Evolutionary conservation across 2,888 invertebrate genomes (phyloP).

Genomic region (Napeogenes sylphis): DNA sequence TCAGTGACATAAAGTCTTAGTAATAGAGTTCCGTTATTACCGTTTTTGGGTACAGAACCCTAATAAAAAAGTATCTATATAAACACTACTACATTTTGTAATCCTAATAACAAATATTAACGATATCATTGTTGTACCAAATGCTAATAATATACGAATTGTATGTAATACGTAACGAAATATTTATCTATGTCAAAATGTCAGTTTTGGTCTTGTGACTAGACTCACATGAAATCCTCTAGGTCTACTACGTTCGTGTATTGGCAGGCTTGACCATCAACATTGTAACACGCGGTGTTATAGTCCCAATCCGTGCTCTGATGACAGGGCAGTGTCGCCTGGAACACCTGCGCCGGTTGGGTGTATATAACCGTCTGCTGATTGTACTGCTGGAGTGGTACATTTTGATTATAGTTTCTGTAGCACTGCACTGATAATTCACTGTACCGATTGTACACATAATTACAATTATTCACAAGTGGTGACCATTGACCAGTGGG

Average conservation of each 20-base stretch:
- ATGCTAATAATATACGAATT: too few species aligned
- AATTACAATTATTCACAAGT: constrained; percentile 41
- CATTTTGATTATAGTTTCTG: constrained; percentile 41
- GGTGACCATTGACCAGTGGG: constrained; percentile 56
- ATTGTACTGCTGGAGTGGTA: constrained; percentile 32
- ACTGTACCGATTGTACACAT: constrained; percentile 42
- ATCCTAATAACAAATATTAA: too few species aligned
- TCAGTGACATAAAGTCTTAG: too few species aligned
- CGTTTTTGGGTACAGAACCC: too few species aligned
- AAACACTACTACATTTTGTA: too few species aligned
- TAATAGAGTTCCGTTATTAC: too few species aligned
- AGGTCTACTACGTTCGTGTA: constrained; percentile 82
- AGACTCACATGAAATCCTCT: constrained; percentile 86
- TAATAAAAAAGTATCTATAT: too few species aligned
- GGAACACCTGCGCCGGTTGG: constrained; percentile 39
- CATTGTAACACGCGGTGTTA: constrained; percentile 81
- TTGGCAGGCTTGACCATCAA: constrained; percentile 81
- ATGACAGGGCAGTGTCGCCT: constrained; percentile 68
- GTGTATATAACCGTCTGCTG: constrained; percentile 36
- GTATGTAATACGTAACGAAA: too few species aligned
- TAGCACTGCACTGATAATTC: constrained; percentile 54
- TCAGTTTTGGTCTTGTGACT: background rate
- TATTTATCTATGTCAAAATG: too few species aligned
- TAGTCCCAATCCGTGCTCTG: constrained; percentile 79
- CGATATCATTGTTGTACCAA: too few species aligned